phyloP scores from a whole-genome alignment of 2,113 vertebrate species.

The Malurus elegans region DNA sequence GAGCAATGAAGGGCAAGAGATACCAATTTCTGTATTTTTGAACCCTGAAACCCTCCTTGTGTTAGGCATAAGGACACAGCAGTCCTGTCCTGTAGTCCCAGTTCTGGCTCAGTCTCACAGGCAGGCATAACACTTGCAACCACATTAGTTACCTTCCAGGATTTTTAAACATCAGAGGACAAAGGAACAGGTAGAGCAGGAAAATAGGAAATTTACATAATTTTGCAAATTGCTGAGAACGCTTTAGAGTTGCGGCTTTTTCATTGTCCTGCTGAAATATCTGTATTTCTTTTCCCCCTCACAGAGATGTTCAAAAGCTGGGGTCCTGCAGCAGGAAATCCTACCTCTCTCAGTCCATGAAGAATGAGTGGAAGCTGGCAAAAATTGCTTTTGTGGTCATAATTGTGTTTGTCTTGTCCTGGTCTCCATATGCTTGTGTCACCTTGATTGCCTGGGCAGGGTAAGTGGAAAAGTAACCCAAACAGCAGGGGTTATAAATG shows the following conservation, averaged over 20 bases:
- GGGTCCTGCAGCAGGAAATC: slow-evolving; percentile 63
- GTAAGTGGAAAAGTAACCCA: slow-evolving; percentile 20
- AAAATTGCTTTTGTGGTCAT: slow-evolving; percentile 75
- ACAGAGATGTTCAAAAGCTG: slow-evolving; percentile 67
- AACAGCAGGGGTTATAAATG: background rate
- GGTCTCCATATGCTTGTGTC: slow-evolving; percentile 75
- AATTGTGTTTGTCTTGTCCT: slow-evolving; percentile 71
- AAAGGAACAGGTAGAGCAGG: background rate
- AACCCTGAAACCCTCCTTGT: background rate
- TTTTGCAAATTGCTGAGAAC: background rate
- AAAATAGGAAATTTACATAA: background rate
- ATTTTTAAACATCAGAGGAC: background rate
- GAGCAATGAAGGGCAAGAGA: fast-evolving
- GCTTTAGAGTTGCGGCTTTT: background rate
- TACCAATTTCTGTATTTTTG: background rate
- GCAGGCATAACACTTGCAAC: background rate
- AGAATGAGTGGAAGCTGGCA: slow-evolving; percentile 74
- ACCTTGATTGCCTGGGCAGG: slow-evolving; percentile 75
- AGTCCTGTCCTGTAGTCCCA: background rate
- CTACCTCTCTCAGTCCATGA: slow-evolving; percentile 58
- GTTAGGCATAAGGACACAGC: background rate
- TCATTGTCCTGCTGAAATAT: background rate
- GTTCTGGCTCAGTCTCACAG: background rate
- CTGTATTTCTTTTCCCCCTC: background rate
- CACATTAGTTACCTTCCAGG: background rate